A percentile compares a stretch with the other conserved stretches of the same genome.
Conservation (phyloP, 1,140 invertebrate species). For the Plodia interpunctella region DNA sequence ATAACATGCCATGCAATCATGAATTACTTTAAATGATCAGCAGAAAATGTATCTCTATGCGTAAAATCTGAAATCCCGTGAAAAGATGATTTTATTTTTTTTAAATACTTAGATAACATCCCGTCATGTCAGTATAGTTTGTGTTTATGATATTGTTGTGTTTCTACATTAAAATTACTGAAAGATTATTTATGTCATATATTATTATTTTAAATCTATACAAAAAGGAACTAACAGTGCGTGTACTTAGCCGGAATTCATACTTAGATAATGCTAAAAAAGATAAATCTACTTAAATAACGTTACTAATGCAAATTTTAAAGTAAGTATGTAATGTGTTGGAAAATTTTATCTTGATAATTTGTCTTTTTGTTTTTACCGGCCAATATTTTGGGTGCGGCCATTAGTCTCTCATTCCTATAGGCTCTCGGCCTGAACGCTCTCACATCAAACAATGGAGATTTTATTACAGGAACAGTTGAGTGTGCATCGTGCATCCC, state of each 20-base stretch:
- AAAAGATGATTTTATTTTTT: no score
- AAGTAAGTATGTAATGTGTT: neutral
- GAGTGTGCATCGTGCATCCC: no score
- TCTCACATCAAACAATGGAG: no score
- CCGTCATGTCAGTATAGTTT: neutral
- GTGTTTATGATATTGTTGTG: neutral
- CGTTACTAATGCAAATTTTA: neutral
- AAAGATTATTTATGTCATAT: constrained; percentile 36
- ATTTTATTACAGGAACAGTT: no score
- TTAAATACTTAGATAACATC: no score
- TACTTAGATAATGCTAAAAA: constrained; percentile 40
- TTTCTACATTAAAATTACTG: constrained; percentile 25
- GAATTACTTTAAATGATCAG: no score
- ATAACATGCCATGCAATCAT: no score
- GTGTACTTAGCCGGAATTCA: constrained; percentile 56
- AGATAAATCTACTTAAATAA: constrained; percentile 20
- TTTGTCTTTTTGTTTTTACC: neutral
- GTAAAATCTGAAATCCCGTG: no score
- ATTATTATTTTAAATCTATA: constrained; percentile 50
- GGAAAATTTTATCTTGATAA: neutral
- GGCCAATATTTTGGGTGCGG: constrained; percentile 6
- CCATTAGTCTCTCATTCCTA: no score
- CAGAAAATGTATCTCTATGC: no score
- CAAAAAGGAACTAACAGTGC: constrained; percentile 70
- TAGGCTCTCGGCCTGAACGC: no score